Evolutionary conservation across 2,797 vertebrate species (phyloP), one percentile per base, ranked within the genome.

Genomic region (Enteromius mattozi): DNA sequence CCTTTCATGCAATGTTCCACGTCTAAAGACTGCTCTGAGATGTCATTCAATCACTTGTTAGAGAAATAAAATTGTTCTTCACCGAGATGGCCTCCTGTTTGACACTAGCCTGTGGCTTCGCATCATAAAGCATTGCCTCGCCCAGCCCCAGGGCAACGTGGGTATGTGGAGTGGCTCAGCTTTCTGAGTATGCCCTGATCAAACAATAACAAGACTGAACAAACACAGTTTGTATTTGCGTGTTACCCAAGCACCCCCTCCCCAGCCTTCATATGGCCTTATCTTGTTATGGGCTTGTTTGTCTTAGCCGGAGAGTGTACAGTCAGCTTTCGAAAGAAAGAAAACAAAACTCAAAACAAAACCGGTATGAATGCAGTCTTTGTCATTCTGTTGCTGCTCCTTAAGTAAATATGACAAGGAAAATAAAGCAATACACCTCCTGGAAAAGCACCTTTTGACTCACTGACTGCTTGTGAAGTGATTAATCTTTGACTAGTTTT

Each of bases 281-380:
- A 96, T 95, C 94, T 95, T 94, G 92, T 94, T 94, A 93, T 94
- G 93, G 92, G 93, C 90, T 90, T 95, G 94, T 96, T 95, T 96
- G 94, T 93, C 88, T 94, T 92, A 88, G 92, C 90, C 35, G 78
- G 90, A 54, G 90, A 94, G 93, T 92, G 94, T 94, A 94, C 92
- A 93, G 93, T 92, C 80, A 78, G 91, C 93, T 92, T 92, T 93
- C 71, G 24, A 70, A 49, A 76, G 56, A 79, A 77, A 37, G 33
- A 71, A 54, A 71, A 81, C 49, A 72, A 33, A 85, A 76, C 66
- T 42, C 42, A 59, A 72, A 24, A 30, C 54, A 76, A 69, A 66
- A 33, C 54, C 76, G 74, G 76, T 65, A 89, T 93, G 92, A 94
- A 89, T 86, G 76, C 74, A 75, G 83, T 88, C 92, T 94, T 94